These are phyloP conservation scores for Rhaphigaster nebulosa DNA, from an alignment of 2,888 invertebrate species.

Conservation along the genomic window DNA sequence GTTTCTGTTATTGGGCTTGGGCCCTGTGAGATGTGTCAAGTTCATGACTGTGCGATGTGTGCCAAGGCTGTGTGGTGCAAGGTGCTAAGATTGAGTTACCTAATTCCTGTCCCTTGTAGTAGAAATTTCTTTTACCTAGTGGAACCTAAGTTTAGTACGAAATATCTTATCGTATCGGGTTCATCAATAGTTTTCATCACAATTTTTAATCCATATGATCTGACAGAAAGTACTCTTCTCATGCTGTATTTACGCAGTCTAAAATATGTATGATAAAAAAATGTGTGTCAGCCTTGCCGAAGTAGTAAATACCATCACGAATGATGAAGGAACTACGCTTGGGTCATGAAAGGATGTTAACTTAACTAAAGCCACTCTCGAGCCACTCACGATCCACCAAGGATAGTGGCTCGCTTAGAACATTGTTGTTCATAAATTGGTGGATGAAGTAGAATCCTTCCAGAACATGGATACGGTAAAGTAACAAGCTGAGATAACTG, in stretches of 20 bases:
- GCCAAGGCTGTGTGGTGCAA: constrained; percentile 42
- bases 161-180: neutral
- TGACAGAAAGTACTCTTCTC: too few species aligned
- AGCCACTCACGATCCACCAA: neutral
- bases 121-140: neutral
- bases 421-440: too few species aligned
- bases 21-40: constrained; percentile 23
- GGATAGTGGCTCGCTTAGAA: neutral
- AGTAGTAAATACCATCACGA: too few species aligned
- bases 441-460: too few species aligned
- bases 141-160: neutral
- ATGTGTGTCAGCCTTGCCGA: too few species aligned
- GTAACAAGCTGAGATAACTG: too few species aligned
- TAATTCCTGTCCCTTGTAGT: neutral
- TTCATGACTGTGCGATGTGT: constrained; percentile 27
- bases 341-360: neutral
- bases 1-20: neutral
- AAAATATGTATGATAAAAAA: too few species aligned
- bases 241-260: too few species aligned
- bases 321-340: neutral
- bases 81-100: neutral
- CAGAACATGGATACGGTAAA: too few species aligned
- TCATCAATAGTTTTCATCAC: too few species aligned
- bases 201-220: too few species aligned
- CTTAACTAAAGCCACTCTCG: neutral